Percentiles rank a stretch among this genome's conserved stretches.
Conservation (phyloP, 2,113 vertebrate species). For the Mungos mungo region DNA sequence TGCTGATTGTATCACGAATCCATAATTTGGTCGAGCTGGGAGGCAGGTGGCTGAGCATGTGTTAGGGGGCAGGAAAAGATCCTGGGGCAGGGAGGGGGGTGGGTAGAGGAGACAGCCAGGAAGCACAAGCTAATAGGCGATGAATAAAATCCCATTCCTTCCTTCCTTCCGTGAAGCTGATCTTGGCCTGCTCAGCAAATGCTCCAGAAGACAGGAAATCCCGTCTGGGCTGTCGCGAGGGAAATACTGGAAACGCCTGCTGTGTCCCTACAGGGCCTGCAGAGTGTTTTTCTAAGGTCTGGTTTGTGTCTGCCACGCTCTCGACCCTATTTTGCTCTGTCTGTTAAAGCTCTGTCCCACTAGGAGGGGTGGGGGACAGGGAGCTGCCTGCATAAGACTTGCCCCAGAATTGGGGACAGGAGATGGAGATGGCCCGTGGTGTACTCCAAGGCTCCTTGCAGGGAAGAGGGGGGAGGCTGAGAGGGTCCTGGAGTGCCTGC, state of each 20-base stretch:
- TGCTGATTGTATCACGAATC: background rate
- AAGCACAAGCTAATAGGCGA: background rate
- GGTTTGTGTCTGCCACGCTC: constrained; percentile 16
- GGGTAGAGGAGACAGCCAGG: background rate
- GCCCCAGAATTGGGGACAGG: background rate
- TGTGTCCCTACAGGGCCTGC: constrained; percentile 62
- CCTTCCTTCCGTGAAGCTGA: background rate
- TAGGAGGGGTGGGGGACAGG: background rate
- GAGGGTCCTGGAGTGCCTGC: too few species aligned
- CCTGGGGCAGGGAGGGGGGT: background rate
- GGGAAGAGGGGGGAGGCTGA: background rate
- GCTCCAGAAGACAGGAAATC: constrained; percentile 83
- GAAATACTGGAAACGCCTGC: constrained; percentile 75
- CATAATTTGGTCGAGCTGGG: background rate
- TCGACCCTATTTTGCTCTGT: constrained; percentile 41
- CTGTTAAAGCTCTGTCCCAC: background rate
- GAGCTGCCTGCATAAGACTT: background rate
- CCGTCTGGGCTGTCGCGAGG: constrained; percentile 62
- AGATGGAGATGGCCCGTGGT: background rate
- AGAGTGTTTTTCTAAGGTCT: constrained; percentile 63
- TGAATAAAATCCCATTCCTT: background rate
- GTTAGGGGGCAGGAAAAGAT: background rate
- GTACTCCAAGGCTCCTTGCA: background rate
- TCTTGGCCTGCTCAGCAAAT: constrained; percentile 51
- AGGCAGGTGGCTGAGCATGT: background rate